phyloP scores from a whole-genome alignment of 1,140 invertebrate genomes.

The Drosophila tristis region DNA sequence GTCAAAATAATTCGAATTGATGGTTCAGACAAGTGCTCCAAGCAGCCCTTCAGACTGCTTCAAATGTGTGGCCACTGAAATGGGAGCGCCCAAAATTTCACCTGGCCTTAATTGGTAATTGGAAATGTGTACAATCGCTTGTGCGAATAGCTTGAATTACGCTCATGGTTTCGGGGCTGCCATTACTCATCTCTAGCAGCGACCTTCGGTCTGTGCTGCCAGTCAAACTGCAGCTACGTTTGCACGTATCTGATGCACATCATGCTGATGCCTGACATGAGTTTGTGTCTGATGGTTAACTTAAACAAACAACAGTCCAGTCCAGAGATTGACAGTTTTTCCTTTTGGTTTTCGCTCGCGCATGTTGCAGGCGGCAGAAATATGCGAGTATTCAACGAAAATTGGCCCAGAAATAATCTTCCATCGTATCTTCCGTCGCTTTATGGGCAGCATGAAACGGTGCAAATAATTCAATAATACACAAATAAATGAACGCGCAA shows the following conservation, averaged over 20 bases:
- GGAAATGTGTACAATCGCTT: not conserved
- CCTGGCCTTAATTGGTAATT: conserved; percentile 35
- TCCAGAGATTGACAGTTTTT: conserved; percentile 62
- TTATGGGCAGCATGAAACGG: conserved; percentile 38
- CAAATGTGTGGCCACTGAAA: conserved; percentile 27
- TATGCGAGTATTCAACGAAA: conserved; percentile 16
- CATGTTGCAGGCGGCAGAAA: conserved; percentile 49
- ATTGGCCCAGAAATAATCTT: conserved; percentile 15
- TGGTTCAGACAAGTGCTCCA: conserved; percentile 48
- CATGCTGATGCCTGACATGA: conserved; percentile 54
- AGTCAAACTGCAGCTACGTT: conserved; percentile 38
- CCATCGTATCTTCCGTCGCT: conserved; percentile 1
- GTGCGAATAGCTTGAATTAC: not conserved
- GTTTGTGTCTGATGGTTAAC: conserved; percentile 33
- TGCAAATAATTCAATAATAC: conserved; percentile 46
- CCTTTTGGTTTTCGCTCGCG: not conserved
- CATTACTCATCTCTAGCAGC: not conserved
- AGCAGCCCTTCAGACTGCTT: conserved; percentile 54
- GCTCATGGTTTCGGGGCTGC: too few relatives aligned
- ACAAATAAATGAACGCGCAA: conserved; percentile 51
- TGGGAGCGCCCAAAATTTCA: conserved; percentile 25
- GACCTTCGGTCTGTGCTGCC: conserved; percentile 47
- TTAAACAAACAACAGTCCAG: conserved; percentile 50
- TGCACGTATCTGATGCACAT: conserved; percentile 26
- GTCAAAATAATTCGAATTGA: conserved; percentile 77